phyloP scores from a whole-genome alignment of 2,113 vertebrate species.

The Sturnus vulgaris region DNA sequence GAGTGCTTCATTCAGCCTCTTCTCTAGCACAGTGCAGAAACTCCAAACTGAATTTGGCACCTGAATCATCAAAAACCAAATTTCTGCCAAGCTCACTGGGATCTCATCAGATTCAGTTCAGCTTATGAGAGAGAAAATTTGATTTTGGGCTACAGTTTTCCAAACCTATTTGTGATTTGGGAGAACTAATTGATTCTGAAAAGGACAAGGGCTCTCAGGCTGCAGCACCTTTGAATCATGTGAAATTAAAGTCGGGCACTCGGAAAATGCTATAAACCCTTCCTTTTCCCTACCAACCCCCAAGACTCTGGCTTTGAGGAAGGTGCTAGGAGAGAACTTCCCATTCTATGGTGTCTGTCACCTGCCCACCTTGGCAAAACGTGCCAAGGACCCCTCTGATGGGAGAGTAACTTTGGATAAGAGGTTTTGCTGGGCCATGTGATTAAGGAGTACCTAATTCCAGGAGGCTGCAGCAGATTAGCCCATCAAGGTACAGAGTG shows the following conservation, averaged over 20 bases:
- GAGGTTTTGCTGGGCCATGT: background rate
- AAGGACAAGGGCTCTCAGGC: background rate
- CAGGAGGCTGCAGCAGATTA: constrained; percentile 30
- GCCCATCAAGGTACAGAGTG: background rate
- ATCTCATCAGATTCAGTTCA: background rate
- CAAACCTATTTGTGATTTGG: background rate
- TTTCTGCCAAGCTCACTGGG: background rate
- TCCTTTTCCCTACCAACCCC: background rate
- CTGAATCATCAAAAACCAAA: background rate
- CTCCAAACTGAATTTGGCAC: background rate
- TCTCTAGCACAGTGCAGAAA: background rate
- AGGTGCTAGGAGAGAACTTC: background rate
- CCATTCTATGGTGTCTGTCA: background rate
- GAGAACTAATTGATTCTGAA: background rate
- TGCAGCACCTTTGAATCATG: background rate
- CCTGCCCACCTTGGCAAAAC: background rate
- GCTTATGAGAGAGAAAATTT: background rate
- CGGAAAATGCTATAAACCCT: background rate
- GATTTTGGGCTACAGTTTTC: background rate
- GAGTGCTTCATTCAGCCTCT: background rate
- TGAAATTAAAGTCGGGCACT: background rate
- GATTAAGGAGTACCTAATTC: background rate
- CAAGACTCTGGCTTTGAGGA: background rate
- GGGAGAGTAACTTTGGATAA: constrained; percentile 34
- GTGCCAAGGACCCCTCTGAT: background rate